Evolutionary conservation across 2,888 invertebrate genomes (phyloP), one percentile per base, ranked within the genome.

Genomic region (Drepana falcataria): DNA sequence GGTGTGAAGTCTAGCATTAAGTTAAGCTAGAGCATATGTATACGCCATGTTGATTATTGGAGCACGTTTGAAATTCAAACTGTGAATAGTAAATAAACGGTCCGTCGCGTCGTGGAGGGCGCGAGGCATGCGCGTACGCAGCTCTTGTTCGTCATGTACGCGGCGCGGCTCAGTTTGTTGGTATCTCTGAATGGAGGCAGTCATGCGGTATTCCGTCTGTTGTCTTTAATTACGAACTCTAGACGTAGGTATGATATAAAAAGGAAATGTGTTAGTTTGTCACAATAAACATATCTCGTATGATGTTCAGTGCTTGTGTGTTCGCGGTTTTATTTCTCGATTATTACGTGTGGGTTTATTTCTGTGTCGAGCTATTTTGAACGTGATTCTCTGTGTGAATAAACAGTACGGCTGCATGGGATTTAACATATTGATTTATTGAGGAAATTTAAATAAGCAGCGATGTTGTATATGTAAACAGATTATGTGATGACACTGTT

Each of bases 61-160:
- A 87, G 79, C 83, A 84, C 83, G 82, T 82, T 87, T 71, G 80
- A 77, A 83, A 80, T 87, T 86, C 79, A 79, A 88, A 87, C 80
- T 81, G 81, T 83, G 85, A 85, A 85, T 86, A 84, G 86, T 87
- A 88, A 87, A 87, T 90, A 89, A 87, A 88, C 86, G 83, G 80
- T 77, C 71, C 71, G 79, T 72, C 73, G 44, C 44, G 44, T 44
- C 51, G 78, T 77, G 77, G 80, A 77, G 76, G 80, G 77, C 80
- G 76, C 53, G 66, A 72, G 70, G 72, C 76, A 72, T 78, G 86
- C 86, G 85, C 84, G 85, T 76, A 82, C 87, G 81, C 79, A 69
- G 73, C 67, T 72, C 68, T 68, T 69, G 69, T 68, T 58, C 66
- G 61, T 57, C 59, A 68, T 68, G 59, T 53, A 60, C 51, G 59